phyloP scores from a whole-genome alignment of 2,113 vertebrate species.

The Spermophilus dauricus region DNA sequence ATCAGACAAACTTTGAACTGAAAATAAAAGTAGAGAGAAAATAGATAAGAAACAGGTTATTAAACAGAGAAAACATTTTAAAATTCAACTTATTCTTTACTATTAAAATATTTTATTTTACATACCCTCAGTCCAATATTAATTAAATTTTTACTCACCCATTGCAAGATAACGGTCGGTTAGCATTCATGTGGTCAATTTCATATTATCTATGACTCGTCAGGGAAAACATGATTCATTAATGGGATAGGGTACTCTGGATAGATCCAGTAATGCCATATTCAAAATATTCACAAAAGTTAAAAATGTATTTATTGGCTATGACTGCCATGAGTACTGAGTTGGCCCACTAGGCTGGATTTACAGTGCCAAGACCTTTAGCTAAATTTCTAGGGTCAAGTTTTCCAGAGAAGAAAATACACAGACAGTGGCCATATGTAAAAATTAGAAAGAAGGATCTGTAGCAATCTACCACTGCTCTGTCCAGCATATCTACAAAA shows the following conservation, averaged over 20 bases:
- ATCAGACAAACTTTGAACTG: constrained; percentile 31
- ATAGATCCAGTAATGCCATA: not conserved
- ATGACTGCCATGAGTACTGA: not conserved
- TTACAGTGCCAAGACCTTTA: not conserved
- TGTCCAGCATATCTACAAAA: not conserved
- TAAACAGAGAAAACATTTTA: not conserved
- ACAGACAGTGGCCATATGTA: not conserved
- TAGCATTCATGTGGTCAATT: not conserved
- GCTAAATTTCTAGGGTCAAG: constrained; percentile 17
- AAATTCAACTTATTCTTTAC: not conserved
- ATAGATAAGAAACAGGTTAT: not conserved
- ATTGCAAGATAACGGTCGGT: not conserved
- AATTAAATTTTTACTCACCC: constrained; percentile 7
- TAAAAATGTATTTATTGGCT: not conserved
- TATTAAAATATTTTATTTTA: constrained; percentile 12
- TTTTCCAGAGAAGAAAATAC: not conserved
- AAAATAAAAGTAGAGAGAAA: constrained; percentile 26
- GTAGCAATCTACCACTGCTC: not conserved
- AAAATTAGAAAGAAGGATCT: not conserved
- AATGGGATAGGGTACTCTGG: not conserved
- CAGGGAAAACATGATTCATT: not conserved
- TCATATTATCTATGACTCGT: not conserved
- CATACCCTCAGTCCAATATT: not conserved
- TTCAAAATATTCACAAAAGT: constrained; percentile 25
- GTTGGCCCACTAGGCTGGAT: not conserved